Evolutionary conservation across 2,113 vertebrate genomes (phyloP), one percentile per base, ranked within the genome.

Genomic region (Melanotaenia duboulayi): DNA sequence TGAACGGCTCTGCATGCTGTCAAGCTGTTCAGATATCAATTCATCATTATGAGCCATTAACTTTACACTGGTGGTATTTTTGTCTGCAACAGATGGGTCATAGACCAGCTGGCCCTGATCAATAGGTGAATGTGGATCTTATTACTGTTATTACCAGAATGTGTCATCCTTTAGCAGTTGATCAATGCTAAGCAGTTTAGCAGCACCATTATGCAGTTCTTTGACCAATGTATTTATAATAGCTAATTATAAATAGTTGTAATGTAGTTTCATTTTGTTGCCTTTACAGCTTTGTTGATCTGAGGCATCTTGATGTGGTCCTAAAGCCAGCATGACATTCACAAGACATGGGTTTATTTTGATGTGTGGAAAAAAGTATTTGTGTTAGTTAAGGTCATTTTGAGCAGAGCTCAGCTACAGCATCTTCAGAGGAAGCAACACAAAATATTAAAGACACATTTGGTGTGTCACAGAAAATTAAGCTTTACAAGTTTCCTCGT

Each of bases 281-380:
- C 64, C 37, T 58, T 65, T 39, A 32, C 61, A 74, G 58, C 57
- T 58, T 37, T 56, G 17, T 17, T 19, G 16, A 48, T 48, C 4
- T 48, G 44, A 48, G 44, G 17, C 12, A 42, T 14, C 32, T 35
- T 35, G 5, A 13, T 42, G 40, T 16, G 14, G 12, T 42, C 40
- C 2, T 42, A 42, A 42, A 42, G 14, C 40, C 40, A 42, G 5
- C 35, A 5, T 49, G 63, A 28, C 63, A 58, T 10, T 42, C 55
- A 65, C 7, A 59, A 64, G 37, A 71, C 70, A 63, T 80, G 52
- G 69, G 65, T 73, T 24, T 13, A 67, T 42, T 42, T 42, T 70
- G 1, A 2, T 64, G 28, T 59, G 20, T 37, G 51, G 16, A 35
- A 67, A 56, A 52, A 23, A 51, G 32, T 49, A 4, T 28, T 22